These are phyloP conservation scores for Ceyx erithaca DNA, from an alignment of 2,797 vertebrate genomes.

Conservation along the genomic window DNA sequence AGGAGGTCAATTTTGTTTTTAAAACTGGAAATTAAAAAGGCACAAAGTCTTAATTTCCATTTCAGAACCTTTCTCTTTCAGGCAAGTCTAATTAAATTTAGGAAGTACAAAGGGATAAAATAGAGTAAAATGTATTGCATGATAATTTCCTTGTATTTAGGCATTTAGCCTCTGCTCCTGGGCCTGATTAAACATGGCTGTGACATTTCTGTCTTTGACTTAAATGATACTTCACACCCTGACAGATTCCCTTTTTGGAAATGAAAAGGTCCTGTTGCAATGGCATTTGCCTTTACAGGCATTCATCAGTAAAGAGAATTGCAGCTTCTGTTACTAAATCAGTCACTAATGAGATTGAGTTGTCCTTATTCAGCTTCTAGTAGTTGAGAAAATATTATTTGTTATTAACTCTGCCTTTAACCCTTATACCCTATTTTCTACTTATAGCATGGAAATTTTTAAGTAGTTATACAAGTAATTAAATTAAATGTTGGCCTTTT, in stretches of 20 bases:
- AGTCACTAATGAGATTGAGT: neutral
- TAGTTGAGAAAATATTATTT: neutral
- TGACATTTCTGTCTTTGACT: neutral
- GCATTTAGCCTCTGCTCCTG: neutral
- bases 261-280: neutral
- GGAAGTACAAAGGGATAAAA: neutral
- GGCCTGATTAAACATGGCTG: neutral
- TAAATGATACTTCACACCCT: neutral
- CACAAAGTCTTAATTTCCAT: neutral
- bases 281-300: neutral
- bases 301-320: slow-evolving; percentile 1
- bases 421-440: neutral
- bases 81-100: neutral
- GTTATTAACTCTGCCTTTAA: neutral
- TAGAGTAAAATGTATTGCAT: neutral
- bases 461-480: neutral
- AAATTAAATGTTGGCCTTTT: neutral
- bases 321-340: slow-evolving; percentile 2
- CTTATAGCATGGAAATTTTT: neutral
- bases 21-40: neutral
- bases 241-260: neutral
- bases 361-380: neutral
- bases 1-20: neutral
- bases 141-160: neutral
- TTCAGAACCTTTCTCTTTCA: neutral